phyloP scores from a whole-genome alignment of 2,797 vertebrate species.

The Hydrocynus forskahlii region DNA sequence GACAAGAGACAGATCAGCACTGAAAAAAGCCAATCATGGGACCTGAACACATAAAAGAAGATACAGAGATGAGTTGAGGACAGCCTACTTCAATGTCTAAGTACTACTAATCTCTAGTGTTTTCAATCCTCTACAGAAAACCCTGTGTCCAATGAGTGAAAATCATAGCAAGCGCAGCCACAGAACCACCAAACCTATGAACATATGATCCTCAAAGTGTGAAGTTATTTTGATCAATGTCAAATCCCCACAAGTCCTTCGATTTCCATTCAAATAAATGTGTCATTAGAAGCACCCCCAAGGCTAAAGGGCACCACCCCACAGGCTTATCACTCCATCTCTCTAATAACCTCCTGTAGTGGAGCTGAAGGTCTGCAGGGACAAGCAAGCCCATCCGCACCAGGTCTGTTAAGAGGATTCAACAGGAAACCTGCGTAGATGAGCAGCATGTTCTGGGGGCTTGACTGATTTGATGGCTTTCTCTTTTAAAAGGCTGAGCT shows the following conservation, averaged over 20 bases:
- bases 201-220: background rate
- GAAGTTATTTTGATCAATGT: background rate
- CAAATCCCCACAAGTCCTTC: background rate
- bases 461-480: slow-evolving; percentile 36
- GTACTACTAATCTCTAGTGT: background rate
- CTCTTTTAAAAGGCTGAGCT: slow-evolving; percentile 52
- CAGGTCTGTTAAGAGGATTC: slow-evolving; percentile 45
- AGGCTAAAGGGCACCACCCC: background rate
- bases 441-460: slow-evolving; percentile 3
- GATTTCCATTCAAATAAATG: slow-evolving; percentile 2
- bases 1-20: background rate
- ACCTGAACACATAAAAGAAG: background rate
- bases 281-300: slow-evolving; percentile 6
- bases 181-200: background rate
- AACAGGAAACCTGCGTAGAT: slow-evolving; percentile 13
- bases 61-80: background rate
- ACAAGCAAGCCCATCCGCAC: background rate
- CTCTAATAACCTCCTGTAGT: slow-evolving; percentile 8
- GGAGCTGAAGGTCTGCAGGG: slow-evolving; percentile 5
- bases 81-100: background rate
- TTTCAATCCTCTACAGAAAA: background rate
- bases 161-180: background rate
- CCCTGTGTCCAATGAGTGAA: background rate
- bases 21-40: background rate
- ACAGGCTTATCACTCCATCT: slow-evolving; percentile 4